phyloP scores from a whole-genome alignment of 2,888 invertebrate species.

The Pteria penguin region DNA sequence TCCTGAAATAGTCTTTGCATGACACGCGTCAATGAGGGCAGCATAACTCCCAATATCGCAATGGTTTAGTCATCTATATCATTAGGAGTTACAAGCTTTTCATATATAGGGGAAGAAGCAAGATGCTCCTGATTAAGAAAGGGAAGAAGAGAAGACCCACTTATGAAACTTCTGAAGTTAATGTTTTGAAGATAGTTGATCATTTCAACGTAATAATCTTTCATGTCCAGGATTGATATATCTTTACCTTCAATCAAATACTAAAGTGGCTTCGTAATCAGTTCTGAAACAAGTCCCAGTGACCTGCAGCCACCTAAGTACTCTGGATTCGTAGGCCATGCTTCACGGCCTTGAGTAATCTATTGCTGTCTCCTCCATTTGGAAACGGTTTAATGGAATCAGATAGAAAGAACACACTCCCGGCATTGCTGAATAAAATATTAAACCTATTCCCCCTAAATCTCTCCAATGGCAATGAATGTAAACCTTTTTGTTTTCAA shows the following conservation, averaged over 20 bases:
- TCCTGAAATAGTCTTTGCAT: conserved; percentile 14
- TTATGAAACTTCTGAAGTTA: conserved; percentile 28
- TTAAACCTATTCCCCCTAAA: conserved; percentile 44
- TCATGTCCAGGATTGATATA: conserved; percentile 39
- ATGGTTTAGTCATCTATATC: conserved; percentile 24
- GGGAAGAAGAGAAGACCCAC: conserved; percentile 30
- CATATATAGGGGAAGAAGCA: conserved; percentile 7
- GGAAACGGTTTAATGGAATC: conserved; percentile 29
- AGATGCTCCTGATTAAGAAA: conserved; percentile 23
- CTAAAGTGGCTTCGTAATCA: conserved; percentile 45
- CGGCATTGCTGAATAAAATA: conserved; percentile 41
- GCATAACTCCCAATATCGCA: conserved; percentile 19
- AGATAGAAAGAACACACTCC: conserved; percentile 25
- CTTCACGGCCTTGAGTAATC: conserved; percentile 37
- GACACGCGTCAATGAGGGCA: conserved; percentile 12
- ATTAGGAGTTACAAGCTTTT: background rate
- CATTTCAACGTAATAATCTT: conserved; percentile 29
- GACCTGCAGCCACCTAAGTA: conserved; percentile 50
- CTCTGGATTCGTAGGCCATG: conserved; percentile 40
- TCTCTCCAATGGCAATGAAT: conserved; percentile 11
- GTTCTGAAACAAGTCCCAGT: conserved; percentile 39
- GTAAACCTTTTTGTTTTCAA: conserved; percentile 1
- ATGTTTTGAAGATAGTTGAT: conserved; percentile 14
- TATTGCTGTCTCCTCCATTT: conserved; percentile 29
- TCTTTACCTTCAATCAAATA: conserved; percentile 29